phyloP scores from a whole-genome alignment of 1,140 invertebrate genomes.

The Cydia fagiglandana region DNA sequence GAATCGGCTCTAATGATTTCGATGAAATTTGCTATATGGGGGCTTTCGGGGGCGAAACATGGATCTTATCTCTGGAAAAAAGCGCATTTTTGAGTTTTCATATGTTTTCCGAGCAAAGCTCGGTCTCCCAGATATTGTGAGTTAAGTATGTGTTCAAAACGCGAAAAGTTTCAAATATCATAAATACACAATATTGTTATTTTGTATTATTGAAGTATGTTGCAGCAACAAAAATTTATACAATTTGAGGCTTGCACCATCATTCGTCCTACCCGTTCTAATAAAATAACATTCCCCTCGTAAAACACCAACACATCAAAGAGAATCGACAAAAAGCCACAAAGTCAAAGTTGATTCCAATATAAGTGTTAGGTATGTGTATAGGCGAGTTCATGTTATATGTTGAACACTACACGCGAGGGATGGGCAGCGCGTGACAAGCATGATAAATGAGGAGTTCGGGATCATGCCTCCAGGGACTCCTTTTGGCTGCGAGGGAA shows the following conservation, averaged over 20 bases:
- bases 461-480: constrained; percentile 70
- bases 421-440: constrained; percentile 75
- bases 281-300: not conserved
- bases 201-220: not conserved
- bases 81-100: too few species aligned
- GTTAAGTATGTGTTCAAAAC: too few species aligned
- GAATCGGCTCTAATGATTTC: too few species aligned
- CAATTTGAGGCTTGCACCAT: not conserved
- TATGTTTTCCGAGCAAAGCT: too few species aligned
- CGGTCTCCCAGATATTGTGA: too few species aligned
- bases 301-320: constrained; percentile 21
- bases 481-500: constrained; percentile 54
- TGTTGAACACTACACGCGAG: constrained; percentile 64
- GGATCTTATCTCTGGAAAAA: too few species aligned
- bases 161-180: too few species aligned
- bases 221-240: not conserved
- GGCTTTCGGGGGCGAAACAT: too few species aligned
- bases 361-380: constrained; percentile 24
- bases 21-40: too few species aligned
- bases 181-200: not conserved
- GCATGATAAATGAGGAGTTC: constrained; percentile 72
- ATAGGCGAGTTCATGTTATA: constrained; percentile 45
- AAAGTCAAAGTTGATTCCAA: constrained; percentile 29
- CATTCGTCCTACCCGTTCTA: not conserved
- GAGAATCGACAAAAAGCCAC: constrained; percentile 24